Evolutionary conservation across 2,797 vertebrate species (phyloP), one percentile per base, ranked within the genome.

Genomic region (Halcyon badia): DNA sequence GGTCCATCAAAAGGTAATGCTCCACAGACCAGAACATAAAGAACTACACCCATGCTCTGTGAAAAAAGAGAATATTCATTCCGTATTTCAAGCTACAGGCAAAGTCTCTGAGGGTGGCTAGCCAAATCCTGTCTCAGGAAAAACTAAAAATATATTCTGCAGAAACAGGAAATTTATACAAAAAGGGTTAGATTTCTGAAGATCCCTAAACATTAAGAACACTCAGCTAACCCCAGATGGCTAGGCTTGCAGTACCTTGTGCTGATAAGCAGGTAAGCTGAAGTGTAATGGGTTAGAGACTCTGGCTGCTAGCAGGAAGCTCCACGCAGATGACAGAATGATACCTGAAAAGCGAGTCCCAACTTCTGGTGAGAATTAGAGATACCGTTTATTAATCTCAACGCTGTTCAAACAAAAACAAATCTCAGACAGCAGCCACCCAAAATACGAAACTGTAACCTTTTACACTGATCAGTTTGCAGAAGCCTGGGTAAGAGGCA

Each of bases 21-120:
- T 42, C 99, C 99, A 78, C 99, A 99, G 91, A 99, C 99, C 95
- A 99, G 98, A 33, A 99, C 99, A 2, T 99, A 99, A 8, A 99
- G 99, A 88, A 99, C 99, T 71, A 99, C 99, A 31, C 99, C 99
- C 99, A 99, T 99, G 96, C 99, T 99, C 99, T 99, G 98, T 39
- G 37, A 94, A 98, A 60, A 97, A 77, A 86, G 54, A 76, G 35
- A 79, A 83, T 2, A 82, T 22, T 24, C 0, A 28, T 66, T 28
- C 94, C 17, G 16, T 11, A 39, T 70, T 69, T 58, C 42, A n/a
- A 71, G 37, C 62, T 31, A 22, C 46, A 35, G 10, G 72, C 14
- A 19, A 21, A 0, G 54, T 1, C 44, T 33, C 33, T 19, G 61
- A 64, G 48, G 41, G 25, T 58, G 75, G 15, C 69, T 56, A 58